These are phyloP conservation scores for Epiperipatus broadwayi DNA, from an alignment of 2,888 invertebrate species.

Conservation along the genomic window DNA sequence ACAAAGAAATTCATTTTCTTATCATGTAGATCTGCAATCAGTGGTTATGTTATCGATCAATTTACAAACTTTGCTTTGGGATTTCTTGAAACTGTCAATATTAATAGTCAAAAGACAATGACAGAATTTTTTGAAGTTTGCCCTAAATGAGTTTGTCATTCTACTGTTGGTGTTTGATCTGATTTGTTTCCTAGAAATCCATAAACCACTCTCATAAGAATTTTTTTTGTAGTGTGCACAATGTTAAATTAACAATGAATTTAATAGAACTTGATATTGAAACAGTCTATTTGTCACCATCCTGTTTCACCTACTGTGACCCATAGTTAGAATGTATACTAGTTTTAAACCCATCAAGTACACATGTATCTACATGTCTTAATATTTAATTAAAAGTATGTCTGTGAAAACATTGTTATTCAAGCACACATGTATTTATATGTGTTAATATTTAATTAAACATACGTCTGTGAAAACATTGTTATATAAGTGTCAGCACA, in stretches of 20 bases:
- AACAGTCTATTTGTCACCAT: no score
- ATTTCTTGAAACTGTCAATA: slow-evolving; percentile 75
- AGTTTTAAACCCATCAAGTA: no score
- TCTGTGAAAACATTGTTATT: no score
- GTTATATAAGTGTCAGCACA: no score
- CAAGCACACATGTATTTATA: no score
- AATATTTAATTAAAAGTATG: no score
- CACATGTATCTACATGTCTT: no score
- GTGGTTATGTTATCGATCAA: slow-evolving; percentile 95
- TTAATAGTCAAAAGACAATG: slow-evolving; percentile 68
- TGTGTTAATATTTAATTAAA: no score
- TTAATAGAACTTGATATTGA: no score
- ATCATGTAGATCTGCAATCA: slow-evolving; percentile 95
- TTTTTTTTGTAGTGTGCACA: slow-evolving; percentile 89
- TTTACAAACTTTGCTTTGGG: slow-evolving; percentile 94
- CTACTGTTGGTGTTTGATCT: slow-evolving; percentile 76
- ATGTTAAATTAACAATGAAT: slow-evolving; percentile 24
- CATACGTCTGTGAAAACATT: no score
- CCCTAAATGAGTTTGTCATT: slow-evolving; percentile 78
- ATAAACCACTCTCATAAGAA: slow-evolving; percentile 72
- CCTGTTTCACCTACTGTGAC: no score
- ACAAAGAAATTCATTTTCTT: slow-evolving; percentile 76
- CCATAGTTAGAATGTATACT: no score
- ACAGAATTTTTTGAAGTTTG: slow-evolving; percentile 86
- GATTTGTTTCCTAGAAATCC: slow-evolving; percentile 75